A percentile compares a stretch with the other conserved stretches of the same genome.
phyloP scores from a whole-genome alignment of 2,113 vertebrate genomes.

The Cyprinus carpio region DNA sequence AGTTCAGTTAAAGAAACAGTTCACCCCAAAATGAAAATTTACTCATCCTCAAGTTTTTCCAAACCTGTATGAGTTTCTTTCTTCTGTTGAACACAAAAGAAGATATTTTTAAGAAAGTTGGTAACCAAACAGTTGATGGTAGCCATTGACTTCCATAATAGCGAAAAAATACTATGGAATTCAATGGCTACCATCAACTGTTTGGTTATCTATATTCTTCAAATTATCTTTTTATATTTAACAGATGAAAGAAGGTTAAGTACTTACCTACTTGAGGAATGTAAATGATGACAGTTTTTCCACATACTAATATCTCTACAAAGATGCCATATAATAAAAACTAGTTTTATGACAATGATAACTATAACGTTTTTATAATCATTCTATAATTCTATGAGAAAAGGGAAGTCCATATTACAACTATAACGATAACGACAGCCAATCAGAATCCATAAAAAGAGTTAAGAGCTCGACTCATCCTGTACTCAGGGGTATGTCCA shows the following conservation, averaged over 20 bases:
- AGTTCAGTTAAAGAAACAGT: background rate
- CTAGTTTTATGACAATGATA: too few relatives aligned
- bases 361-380: too few relatives aligned
- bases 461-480: background rate
- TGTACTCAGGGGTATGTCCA: background rate
- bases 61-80: background rate
- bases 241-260: background rate
- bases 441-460: background rate
- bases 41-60: background rate
- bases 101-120: background rate
- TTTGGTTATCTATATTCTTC: background rate
- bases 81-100: background rate
- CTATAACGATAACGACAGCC: too few relatives aligned
- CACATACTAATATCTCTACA: too few relatives aligned
- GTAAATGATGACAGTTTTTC: too few relatives aligned
- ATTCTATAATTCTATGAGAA: too few relatives aligned
- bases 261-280: background rate
- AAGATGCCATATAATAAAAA: too few relatives aligned
- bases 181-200: background rate
- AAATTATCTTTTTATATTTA: background rate
- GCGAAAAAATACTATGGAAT: background rate
- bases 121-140: background rate
- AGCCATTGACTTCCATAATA: background rate
- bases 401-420: too few relatives aligned
- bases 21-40: background rate